Evolutionary conservation across 2,888 invertebrate genomes (phyloP).

Genomic region (Hypsopygia costalis): DNA sequence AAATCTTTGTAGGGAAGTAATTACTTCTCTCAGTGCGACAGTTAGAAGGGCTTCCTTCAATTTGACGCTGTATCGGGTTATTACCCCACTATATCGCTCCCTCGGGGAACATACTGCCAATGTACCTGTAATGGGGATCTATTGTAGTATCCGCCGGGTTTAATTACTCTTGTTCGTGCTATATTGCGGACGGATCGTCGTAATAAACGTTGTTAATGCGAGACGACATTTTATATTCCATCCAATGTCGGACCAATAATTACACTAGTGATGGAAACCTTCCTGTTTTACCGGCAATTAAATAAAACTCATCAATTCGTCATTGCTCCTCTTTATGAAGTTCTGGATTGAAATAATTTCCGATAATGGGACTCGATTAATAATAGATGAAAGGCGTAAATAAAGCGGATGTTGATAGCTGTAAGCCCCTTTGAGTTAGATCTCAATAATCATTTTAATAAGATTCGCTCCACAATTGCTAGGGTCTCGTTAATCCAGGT

Average conservation of each 20-base stretch:
- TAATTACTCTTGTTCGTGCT: conserved; percentile 31
- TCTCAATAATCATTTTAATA: conserved; percentile 9
- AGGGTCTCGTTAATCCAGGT: not conserved
- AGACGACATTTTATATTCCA: conserved; percentile 11
- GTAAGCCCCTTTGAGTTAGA: conserved; percentile 7
- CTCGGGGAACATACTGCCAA: conserved; percentile 47
- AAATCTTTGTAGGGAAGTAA: not conserved
- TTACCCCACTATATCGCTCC: conserved; percentile 31
- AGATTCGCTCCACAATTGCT: conserved; percentile 1
- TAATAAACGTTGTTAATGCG: conserved; percentile 11
- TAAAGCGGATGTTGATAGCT: conserved; percentile 7
- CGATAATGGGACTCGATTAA: not conserved
- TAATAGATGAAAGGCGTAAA: conserved; percentile 5
- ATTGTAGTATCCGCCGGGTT: conserved; percentile 46
- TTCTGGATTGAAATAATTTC: not conserved
- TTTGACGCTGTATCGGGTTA: conserved; percentile 18
- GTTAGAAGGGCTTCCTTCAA: conserved; percentile 18
- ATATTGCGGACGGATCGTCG: conserved; percentile 9
- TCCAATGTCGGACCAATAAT: conserved; percentile 6
- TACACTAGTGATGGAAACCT: not conserved
- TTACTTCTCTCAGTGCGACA: conserved; percentile 15
- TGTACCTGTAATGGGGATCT: conserved; percentile 58
- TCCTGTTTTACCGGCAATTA: not conserved
- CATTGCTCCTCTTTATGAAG: not conserved
- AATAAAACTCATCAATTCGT: not conserved